Percentiles rank a stretch among this genome's conserved stretches.
Evolutionary conservation across 2,113 vertebrate genomes (phyloP).

Genomic region (Lycaon pictus): DNA sequence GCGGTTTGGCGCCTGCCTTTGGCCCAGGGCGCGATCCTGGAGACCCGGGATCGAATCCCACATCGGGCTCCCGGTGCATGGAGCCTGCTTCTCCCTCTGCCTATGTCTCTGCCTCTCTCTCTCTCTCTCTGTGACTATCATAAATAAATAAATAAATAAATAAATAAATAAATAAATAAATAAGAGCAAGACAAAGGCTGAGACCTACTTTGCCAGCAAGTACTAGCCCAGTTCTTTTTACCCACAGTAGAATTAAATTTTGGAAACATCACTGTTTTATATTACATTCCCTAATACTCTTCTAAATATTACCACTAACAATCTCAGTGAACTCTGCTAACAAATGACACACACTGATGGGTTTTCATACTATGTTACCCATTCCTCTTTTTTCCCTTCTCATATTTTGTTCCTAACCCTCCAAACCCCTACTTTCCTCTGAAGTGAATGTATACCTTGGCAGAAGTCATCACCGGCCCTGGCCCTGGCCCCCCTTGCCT

Average conservation of each 20-base stretch:
- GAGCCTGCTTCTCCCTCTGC: too few species aligned
- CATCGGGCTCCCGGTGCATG: too few species aligned
- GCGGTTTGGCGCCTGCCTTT: too few species aligned
- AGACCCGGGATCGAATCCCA: too few species aligned
- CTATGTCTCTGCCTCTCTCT: too few species aligned
- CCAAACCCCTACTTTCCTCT: not conserved
- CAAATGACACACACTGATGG: not conserved
- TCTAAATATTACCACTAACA: not conserved
- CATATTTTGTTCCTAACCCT: not conserved
- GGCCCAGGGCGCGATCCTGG: too few species aligned
- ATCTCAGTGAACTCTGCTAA: not conserved
- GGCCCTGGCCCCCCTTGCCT: accelerated
- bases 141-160: too few species aligned
- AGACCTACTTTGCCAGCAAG: not conserved
- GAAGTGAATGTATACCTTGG: not conserved
- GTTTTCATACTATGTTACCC: not conserved
- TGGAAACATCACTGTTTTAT: not conserved
- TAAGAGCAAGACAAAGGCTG: not conserved
- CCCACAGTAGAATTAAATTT: not conserved
- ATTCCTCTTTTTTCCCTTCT: not conserved
- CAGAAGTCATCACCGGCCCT: not conserved
- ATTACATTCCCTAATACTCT: not conserved
- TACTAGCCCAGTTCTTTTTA: not conserved
- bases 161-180: too few species aligned
- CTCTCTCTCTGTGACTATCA: too few species aligned